Evolutionary conservation across 2,797 vertebrate species (phyloP).

Genomic region (Triplophysa bombifrons): DNA sequence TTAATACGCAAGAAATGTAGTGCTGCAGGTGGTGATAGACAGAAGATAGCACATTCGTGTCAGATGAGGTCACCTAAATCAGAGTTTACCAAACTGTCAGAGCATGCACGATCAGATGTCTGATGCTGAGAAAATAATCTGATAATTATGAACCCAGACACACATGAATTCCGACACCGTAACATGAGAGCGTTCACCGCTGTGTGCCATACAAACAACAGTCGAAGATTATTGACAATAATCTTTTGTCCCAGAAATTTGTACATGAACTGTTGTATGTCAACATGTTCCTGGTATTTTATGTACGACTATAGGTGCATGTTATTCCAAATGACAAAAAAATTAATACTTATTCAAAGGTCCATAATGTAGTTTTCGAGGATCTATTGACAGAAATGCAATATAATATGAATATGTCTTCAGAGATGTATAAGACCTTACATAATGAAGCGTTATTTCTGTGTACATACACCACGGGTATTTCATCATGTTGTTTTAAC

Average conservation of each 20-base stretch:
- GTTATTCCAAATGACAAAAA: no score
- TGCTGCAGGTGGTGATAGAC: constrained; percentile 20
- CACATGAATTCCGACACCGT: constrained; percentile 44
- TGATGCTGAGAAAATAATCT: constrained; percentile 55
- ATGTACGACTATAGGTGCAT: no score
- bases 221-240: constrained; percentile 23
- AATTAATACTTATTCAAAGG: no score
- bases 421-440: no score
- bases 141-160: constrained; percentile 54
- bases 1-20: neutral
- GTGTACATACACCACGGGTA: no score
- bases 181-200: constrained; percentile 43
- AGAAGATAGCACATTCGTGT: constrained; percentile 27
- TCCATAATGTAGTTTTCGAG: no score
- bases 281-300: no score
- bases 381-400: no score
- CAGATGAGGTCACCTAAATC: constrained; percentile 51
- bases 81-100: constrained; percentile 51
- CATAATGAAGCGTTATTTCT: no score
- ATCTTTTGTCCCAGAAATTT: neutral
- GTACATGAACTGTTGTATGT: neutral
- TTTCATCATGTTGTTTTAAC: no score
- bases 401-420: no score
- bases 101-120: constrained; percentile 44
- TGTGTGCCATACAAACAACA: constrained; percentile 32